Conservation (phyloP, 2,888 invertebrate species). For the Amphipoea lucens region DNA sequence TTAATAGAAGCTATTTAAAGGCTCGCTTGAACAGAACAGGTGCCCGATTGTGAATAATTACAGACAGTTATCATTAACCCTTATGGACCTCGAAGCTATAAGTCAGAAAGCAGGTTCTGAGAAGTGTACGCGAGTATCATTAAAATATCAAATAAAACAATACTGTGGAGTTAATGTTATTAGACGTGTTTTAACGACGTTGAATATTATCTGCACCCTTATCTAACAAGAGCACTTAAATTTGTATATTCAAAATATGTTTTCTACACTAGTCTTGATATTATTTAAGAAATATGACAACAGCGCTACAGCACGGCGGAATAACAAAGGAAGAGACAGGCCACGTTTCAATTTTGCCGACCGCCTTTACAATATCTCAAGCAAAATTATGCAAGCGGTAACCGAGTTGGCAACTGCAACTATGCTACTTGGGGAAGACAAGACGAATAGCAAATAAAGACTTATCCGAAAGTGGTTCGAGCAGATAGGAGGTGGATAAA, state of each 20-base stretch:
- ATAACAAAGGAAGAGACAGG: constrained; percentile 58
- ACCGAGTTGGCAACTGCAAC: constrained; percentile 64
- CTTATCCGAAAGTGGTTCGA: constrained; percentile 62
- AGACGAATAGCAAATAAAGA: constrained; percentile 71
- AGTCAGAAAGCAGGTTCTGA: constrained; percentile 12
- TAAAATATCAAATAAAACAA: neutral
- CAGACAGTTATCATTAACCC: constrained; percentile 12
- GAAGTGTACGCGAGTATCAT: constrained; percentile 3
- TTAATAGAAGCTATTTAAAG: constrained; percentile 25
- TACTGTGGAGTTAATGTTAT: no score
- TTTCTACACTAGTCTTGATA: constrained; percentile 15
- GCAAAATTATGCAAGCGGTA: constrained; percentile 63
- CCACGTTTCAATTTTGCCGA: constrained; percentile 61
- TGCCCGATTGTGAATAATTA: constrained; percentile 27
- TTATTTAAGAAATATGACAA: constrained; percentile 55
- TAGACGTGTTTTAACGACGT: neutral
- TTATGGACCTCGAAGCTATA: constrained; percentile 13
- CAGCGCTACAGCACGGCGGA: constrained; percentile 20
- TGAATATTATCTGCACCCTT: constrained; percentile 6
- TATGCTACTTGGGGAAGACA: constrained; percentile 59
- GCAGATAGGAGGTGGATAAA: constrained; percentile 68
- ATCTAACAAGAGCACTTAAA: constrained; percentile 12
- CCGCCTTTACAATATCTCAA: constrained; percentile 62
- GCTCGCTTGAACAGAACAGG: neutral
- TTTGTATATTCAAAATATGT: constrained; percentile 19